Evolutionary conservation across 1,140 invertebrate species (phyloP).

Genomic region (Branchinecta lynchi): DNA sequence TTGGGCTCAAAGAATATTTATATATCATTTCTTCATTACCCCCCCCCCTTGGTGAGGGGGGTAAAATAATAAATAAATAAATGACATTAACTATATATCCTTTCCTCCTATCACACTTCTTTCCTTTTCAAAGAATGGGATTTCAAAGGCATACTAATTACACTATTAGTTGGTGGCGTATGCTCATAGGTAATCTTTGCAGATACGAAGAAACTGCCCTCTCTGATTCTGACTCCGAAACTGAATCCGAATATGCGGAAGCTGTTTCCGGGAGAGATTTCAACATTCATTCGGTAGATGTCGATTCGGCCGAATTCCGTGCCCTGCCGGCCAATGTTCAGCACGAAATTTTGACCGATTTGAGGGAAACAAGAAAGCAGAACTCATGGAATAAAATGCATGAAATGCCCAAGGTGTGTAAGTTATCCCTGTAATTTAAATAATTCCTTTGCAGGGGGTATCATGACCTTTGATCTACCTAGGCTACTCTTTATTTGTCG

Average conservation of each 20-base stretch:
- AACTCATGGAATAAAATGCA: slow-evolving; percentile 69
- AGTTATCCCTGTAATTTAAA: background rate
- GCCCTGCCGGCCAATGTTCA: slow-evolving; percentile 66
- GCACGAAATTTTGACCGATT: slow-evolving; percentile 77
- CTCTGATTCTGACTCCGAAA: slow-evolving; percentile 14
- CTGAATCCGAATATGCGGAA: slow-evolving; percentile 19
- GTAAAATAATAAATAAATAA: no score
- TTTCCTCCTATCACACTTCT: no score
- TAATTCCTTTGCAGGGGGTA: no score
- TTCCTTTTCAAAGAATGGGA: no score
- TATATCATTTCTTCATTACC: no score
- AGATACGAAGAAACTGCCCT: background rate
- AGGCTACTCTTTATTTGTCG: no score
- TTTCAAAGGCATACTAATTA: no score
- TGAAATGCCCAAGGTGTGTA: slow-evolving; percentile 54
- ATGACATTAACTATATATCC: no score
- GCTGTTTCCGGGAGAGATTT: slow-evolving; percentile 22
- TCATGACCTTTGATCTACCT: no score
- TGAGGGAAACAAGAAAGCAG: slow-evolving; percentile 78
- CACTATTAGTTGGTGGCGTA: background rate
- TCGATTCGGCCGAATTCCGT: slow-evolving; percentile 56
- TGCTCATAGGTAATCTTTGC: slow-evolving; percentile 1
- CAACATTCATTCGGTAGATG: slow-evolving; percentile 62
- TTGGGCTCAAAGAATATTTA: no score
- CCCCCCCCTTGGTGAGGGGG: no score